Base-by-base conservation (phyloP, 2,797 vertebrate genomes). In the Rhynchonycteris naso region DNA sequence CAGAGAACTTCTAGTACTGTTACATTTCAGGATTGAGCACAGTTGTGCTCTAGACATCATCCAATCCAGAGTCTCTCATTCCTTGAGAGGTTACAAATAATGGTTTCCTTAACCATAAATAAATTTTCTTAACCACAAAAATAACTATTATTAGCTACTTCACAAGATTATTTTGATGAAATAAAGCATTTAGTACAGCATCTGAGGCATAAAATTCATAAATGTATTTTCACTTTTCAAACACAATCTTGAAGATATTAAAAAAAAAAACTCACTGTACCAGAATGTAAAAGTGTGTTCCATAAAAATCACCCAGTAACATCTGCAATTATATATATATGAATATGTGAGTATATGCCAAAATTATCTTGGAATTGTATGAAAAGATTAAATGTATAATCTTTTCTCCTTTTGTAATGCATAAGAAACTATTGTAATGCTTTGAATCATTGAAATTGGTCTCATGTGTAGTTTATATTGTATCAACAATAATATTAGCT, bases 371-470 rank as follows among this genome's bases (percentile, higher is more conserved):
- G 47, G 26, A 84, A 71, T 84, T 43, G 21, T 24, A 85, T 19
- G 68, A 94, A 91, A 94, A 93, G 59, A 82, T 75, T 58, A 76
- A 93, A 76, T 85, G 28, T 2, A 69, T 61, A 76, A 93, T 33
- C 56, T 87, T 58, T 52, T 38, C 35, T 15, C 50, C 5, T 13
- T 95, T 66, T 61, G 50, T 79, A 72, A 43, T 76, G 11, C 68
- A 18, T 82, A 58, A 79, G 66, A 22, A 93, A 59, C 1, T 35
- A 68, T 5, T n/a, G 1, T 28, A 69, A 50, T 58, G 35, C n/a
- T 95, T 74, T 72, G 33, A 5, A 56, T 68, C 54, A 85, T 50
- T 82, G 43, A 65, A 61, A 30, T 7, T 0, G 3, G 11, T 92
- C 19, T 78, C 79, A 81, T 5, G 54, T 12, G 38, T 24, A 66